Percentiles rank a stretch among this genome's conserved stretches.
phyloP scores from a whole-genome alignment of 2,113 vertebrate genomes.

The Colistium nudipinnis region DNA sequence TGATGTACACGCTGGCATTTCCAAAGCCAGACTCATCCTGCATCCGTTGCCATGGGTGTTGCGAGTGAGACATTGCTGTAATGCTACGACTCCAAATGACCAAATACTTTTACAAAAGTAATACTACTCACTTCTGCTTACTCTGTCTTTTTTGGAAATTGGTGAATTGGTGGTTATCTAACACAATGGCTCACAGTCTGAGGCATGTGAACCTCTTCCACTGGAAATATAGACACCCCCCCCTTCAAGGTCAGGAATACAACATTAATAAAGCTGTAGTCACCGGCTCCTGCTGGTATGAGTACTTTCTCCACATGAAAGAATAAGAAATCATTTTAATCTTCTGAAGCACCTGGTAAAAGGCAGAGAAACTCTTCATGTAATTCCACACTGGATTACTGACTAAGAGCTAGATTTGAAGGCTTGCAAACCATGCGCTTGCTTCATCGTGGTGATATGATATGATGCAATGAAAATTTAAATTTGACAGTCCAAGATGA shows the following conservation, averaged over 20 bases:
- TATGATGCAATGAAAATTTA: too few species aligned
- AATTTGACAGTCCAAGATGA: too few species aligned
- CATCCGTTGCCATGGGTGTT: slow-evolving; percentile 1
- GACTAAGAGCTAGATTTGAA: not conserved
- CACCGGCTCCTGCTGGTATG: not conserved
- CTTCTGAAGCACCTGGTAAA: not conserved
- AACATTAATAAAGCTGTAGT: not conserved
- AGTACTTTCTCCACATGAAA: not conserved
- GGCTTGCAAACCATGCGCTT: too few species aligned
- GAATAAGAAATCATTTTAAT: not conserved
- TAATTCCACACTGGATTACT: not conserved
- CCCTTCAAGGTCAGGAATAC: not conserved
- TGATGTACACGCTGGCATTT: slow-evolving; percentile 13
- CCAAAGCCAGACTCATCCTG: slow-evolving; percentile 6
- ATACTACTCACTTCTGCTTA: too few species aligned
- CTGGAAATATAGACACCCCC: not conserved
- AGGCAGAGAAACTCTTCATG: not conserved
- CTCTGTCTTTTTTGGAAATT: too few species aligned
- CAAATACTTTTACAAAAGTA: too few species aligned
- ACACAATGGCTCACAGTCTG: not conserved
- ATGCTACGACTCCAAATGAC: too few species aligned
- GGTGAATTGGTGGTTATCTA: not conserved
- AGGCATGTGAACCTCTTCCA: not conserved
- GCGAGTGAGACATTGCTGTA: not conserved
- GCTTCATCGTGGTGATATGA: too few species aligned